Evolutionary conservation across 1,140 invertebrate genomes (phyloP).

Genomic region (Euwallacea fornicatus): DNA sequence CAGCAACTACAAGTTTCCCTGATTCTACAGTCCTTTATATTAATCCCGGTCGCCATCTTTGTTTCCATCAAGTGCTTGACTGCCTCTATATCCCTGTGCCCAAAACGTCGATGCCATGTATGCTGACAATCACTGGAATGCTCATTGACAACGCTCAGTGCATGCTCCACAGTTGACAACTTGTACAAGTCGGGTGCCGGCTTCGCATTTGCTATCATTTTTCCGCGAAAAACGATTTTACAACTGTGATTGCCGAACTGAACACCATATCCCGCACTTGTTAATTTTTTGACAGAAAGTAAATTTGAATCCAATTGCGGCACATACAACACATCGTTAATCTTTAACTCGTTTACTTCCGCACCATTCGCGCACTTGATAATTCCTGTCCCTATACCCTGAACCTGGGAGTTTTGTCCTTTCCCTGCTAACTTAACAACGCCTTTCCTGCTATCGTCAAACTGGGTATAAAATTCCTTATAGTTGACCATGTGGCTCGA

Average conservation of each 20-base stretch:
- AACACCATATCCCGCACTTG: conserved; percentile 17
- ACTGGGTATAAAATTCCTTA: not conserved
- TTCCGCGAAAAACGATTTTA: too few species aligned
- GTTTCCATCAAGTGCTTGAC: conserved; percentile 30
- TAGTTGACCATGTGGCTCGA: conserved; percentile 8
- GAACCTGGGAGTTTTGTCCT: conserved; percentile 7
- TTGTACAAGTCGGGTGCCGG: conserved; percentile 41
- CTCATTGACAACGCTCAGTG: not conserved
- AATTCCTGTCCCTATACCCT: conserved; percentile 12
- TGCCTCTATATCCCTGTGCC: not conserved
- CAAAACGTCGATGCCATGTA: not conserved
- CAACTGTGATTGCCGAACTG: too few species aligned
- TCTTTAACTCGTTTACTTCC: not conserved
- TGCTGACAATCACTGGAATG: not conserved
- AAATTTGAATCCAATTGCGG: conserved; percentile 10
- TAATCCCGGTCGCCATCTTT: conserved; percentile 33
- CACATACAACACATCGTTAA: conserved; percentile 21
- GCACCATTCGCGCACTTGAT: conserved; percentile 9
- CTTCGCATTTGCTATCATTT: too few species aligned
- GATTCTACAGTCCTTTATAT: not conserved
- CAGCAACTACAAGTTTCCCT: conserved; percentile 24
- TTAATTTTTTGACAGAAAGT: conserved; percentile 34
- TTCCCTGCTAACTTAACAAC: not conserved
- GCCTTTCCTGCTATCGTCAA: not conserved
- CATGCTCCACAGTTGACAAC: conserved; percentile 2